Evolutionary conservation across 2,888 invertebrate genomes (phyloP).

Genomic region (Formica aserva): DNA sequence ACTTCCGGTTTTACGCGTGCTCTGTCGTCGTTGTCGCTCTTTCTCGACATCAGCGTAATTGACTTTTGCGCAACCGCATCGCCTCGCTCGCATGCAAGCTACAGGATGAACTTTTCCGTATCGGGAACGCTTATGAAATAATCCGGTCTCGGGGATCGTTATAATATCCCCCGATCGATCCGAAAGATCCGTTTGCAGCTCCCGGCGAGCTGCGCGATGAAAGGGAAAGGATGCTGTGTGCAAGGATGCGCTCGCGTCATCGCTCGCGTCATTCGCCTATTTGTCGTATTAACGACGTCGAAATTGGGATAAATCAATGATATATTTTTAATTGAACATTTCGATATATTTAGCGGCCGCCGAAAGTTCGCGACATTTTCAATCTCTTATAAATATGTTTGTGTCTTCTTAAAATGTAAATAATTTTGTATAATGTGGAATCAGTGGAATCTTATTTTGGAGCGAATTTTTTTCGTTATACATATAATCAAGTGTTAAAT

Average conservation of each 20-base stretch:
- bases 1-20: constrained; percentile 36
- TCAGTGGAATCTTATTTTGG: background rate
- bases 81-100: constrained; percentile 65
- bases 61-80: constrained; percentile 76
- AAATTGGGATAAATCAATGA: constrained; percentile 3
- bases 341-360: background rate
- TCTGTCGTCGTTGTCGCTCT: background rate
- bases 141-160: constrained; percentile 75
- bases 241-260: constrained; percentile 13
- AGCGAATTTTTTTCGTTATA: background rate
- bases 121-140: constrained; percentile 84
- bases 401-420: background rate
- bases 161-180: constrained; percentile 42
- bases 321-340: background rate
- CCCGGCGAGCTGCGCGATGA: constrained; percentile 35
- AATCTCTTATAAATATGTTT: background rate
- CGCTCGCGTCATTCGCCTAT: background rate
- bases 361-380: background rate
- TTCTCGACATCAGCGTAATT: constrained; percentile 13
- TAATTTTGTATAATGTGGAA: background rate
- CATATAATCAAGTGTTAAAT: background rate
- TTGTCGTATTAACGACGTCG: background rate
- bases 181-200: constrained; percentile 75
- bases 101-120: constrained; percentile 83
- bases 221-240: constrained; percentile 63